Evolutionary conservation across 1,140 invertebrate genomes (phyloP).

Genomic region (Lanistes nyassanus): DNA sequence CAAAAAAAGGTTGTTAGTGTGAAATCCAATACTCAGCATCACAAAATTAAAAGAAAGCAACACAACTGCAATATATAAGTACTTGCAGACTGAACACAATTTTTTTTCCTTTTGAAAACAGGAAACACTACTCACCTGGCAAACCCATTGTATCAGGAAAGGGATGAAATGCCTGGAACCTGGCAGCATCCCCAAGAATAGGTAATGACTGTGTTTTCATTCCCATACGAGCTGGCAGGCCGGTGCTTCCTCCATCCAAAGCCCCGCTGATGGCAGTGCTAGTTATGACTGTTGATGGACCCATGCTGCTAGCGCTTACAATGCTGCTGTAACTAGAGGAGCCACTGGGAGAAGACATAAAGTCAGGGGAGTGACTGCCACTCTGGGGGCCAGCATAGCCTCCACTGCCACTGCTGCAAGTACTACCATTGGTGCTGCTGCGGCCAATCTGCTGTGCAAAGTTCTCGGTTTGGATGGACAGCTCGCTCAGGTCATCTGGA

Average conservation of each 20-base stretch:
- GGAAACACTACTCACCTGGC: conserved; percentile 23
- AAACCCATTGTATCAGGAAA: conserved; percentile 40
- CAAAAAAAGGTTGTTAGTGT: too few species aligned
- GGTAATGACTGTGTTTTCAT: conserved; percentile 3
- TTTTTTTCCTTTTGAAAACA: too few species aligned
- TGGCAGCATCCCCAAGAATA: conserved; percentile 31
- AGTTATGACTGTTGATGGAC: conserved; percentile 5
- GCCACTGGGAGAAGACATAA: conserved; percentile 44
- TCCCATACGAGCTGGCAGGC: conserved; percentile 23
- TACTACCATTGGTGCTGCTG: conserved; percentile 22
- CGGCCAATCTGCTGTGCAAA: conserved; percentile 54
- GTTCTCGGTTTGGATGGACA: conserved; percentile 59
- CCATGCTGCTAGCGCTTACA: conserved; percentile 52
- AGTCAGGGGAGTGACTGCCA: conserved; percentile 36
- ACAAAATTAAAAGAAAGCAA: too few species aligned
- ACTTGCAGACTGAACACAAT: too few species aligned
- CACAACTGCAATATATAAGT: too few species aligned
- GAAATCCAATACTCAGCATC: too few species aligned
- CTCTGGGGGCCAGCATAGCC: not conserved
- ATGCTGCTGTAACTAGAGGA: conserved; percentile 62
- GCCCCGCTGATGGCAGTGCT: not conserved
- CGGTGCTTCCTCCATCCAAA: too few species aligned
- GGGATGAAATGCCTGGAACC: conserved; percentile 38
- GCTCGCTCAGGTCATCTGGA: conserved; percentile 58
- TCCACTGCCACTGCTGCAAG: conserved; percentile 15